Evolutionary conservation across 2,113 vertebrate species (phyloP).

Genomic region (Amblyopsis rosae): DNA sequence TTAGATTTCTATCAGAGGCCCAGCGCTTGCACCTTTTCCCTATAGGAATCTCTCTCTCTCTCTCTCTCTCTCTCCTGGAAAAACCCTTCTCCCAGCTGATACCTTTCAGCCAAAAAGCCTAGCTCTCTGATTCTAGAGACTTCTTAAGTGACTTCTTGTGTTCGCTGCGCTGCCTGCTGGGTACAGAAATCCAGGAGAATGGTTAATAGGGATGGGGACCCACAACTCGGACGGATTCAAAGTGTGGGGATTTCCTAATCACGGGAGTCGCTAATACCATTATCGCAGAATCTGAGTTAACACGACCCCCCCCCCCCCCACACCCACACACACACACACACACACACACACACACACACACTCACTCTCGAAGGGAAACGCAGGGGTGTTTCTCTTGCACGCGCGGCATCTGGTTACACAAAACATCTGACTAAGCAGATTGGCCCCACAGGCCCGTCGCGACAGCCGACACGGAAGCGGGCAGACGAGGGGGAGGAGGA

Average conservation of each 20-base stretch:
- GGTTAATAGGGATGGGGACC: slow-evolving; percentile 25
- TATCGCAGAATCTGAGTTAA: slow-evolving; percentile 51
- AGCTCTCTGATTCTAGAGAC: no score
- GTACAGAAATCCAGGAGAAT: neutral
- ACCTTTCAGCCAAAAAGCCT: no score
- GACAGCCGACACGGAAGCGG: slow-evolving; percentile 63
- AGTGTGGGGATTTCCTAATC: slow-evolving; percentile 32
- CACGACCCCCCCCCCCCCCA: slow-evolving; percentile 5
- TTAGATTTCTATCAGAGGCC: slow-evolving; percentile 51
- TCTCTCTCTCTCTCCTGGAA: neutral
- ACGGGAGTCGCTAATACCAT: slow-evolving; percentile 44
- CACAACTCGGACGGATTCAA: slow-evolving; percentile 26
- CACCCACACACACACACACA: no score
- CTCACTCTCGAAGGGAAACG: slow-evolving; percentile 50
- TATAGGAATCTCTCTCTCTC: slow-evolving; percentile 25
- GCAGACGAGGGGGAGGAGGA: slow-evolving; percentile 54
- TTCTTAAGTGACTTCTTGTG: no score
- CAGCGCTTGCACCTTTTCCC: slow-evolving; percentile 33
- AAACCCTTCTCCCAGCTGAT: no score
- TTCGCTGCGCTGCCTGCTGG: no score
- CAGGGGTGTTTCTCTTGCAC: slow-evolving; percentile 40
- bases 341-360: no score
- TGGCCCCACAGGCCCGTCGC: slow-evolving; percentile 64
- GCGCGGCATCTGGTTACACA: slow-evolving; percentile 67
- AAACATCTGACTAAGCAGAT: slow-evolving; percentile 75